Conservation (phyloP, 1,140 invertebrate genomes). For the Drosophila mojavensis region DNA sequence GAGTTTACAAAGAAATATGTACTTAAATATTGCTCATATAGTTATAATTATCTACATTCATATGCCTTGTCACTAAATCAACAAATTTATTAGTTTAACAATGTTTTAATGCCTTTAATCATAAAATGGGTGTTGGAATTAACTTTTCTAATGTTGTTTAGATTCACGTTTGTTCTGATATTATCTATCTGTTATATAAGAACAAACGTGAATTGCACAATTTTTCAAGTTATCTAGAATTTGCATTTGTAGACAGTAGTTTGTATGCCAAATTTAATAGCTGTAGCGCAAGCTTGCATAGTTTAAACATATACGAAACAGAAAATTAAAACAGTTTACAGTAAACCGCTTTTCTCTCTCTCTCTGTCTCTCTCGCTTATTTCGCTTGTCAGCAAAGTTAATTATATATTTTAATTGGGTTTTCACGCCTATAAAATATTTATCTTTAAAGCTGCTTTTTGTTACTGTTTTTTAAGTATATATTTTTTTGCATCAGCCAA, state of each 20-base stretch:
- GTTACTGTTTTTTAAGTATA: not conserved
- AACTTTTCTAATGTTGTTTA: not conserved
- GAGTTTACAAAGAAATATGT: too few relatives aligned
- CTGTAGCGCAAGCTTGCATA: not conserved
- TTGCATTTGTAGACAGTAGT: conserved; percentile 1
- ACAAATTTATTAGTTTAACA: not conserved
- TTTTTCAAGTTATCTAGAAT: not conserved
- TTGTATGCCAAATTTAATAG: not conserved
- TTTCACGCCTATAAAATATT: conserved; percentile 8
- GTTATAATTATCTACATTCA: too few relatives aligned
- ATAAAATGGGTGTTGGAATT: not conserved
- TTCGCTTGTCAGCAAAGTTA: not conserved
- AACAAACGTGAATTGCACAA: not conserved
- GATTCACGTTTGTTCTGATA: too few relatives aligned
- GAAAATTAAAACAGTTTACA: too few relatives aligned
- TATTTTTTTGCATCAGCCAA: not conserved
- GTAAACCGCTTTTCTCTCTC: too few relatives aligned
- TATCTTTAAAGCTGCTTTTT: conserved; percentile 11
- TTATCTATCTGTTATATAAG: too few relatives aligned
- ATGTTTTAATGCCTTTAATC: not conserved
- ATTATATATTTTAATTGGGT: conserved; percentile 1
- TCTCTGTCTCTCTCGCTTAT: too few relatives aligned
- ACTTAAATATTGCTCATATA: too few relatives aligned
- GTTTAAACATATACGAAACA: too few relatives aligned
- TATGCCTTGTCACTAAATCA: too few relatives aligned